These are phyloP conservation scores for Actenoides lindsayi DNA, from an alignment of 2,113 vertebrate genomes.

Conservation along the genomic window DNA sequence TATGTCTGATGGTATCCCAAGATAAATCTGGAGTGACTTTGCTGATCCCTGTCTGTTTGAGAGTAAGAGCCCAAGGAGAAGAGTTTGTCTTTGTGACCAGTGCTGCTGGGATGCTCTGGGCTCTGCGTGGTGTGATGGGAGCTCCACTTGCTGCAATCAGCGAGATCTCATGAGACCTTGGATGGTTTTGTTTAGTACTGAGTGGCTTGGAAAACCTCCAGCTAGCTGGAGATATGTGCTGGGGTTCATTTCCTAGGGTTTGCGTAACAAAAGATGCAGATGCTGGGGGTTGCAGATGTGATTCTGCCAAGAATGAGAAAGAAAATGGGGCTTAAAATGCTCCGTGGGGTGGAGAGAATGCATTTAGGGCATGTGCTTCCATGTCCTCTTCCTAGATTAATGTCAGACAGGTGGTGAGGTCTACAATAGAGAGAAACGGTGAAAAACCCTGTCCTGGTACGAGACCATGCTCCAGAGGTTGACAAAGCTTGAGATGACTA, in stretches of 20 bases:
- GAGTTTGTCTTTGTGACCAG: background rate
- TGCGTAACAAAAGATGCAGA: background rate
- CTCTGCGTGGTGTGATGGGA: background rate
- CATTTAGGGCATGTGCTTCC: background rate
- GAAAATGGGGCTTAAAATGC: background rate
- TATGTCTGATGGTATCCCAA: background rate
- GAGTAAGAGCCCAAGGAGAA: background rate
- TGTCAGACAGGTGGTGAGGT: background rate
- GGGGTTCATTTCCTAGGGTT: background rate
- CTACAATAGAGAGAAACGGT: background rate
- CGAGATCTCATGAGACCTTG: background rate
- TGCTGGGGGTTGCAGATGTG: background rate
- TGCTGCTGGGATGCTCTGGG: background rate
- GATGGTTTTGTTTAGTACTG: background rate
- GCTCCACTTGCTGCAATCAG: background rate
- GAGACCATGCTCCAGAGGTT: background rate
- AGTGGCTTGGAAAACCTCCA: background rate
- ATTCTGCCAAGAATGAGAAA: background rate
- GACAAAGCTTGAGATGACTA: background rate
- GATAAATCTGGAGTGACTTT: background rate
- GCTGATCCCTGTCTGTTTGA: background rate
- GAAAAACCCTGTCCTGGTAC: background rate
- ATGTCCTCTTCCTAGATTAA: background rate
- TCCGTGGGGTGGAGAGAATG: background rate
- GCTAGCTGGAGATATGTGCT: background rate